These are phyloP conservation scores for Plotosus lineatus DNA, from an alignment of 2,113 vertebrate genomes.

Conservation along the genomic window DNA sequence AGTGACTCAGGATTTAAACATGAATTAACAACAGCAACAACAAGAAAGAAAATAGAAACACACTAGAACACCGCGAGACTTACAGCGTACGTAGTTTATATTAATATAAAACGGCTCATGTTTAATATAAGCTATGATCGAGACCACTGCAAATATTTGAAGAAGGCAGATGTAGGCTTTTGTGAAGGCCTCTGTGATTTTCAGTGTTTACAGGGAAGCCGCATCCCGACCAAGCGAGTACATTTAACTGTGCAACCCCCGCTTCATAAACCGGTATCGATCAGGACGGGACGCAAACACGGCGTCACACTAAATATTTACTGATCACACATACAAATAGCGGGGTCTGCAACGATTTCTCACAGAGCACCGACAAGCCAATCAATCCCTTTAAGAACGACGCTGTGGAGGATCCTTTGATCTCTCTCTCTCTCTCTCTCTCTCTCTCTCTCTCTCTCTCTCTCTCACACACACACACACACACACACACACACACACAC, in stretches of 20 bases:
- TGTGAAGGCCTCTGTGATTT: conserved; percentile 12
- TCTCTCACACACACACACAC: too few species aligned
- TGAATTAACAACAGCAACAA: too few species aligned
- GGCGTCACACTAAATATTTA: conserved; percentile 98
- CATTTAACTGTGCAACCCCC: conserved; percentile 52
- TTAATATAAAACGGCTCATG: too few species aligned
- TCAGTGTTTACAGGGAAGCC: not conserved
- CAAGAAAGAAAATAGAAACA: too few species aligned
- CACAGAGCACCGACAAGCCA: conserved; percentile 79
- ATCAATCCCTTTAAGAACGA: conserved; percentile 94
- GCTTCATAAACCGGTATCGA: conserved; percentile 80
- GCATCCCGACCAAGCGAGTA: conserved; percentile 4
- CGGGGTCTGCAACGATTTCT: conserved; percentile 87
- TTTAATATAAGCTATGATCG: too few species aligned
- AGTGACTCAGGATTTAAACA: too few species aligned
- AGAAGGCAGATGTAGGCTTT: not conserved
- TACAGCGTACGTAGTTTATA: too few species aligned
- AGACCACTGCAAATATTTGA: not conserved
- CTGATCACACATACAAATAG: conserved; percentile 91
- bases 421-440: too few species aligned
- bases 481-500: too few species aligned
- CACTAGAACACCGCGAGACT: too few species aligned
- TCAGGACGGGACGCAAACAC: conserved; percentile 85
- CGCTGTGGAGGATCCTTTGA: too few species aligned
- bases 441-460: too few species aligned